phyloP scores from a whole-genome alignment of 1,140 invertebrate genomes.

The Drosophila funebris region DNA sequence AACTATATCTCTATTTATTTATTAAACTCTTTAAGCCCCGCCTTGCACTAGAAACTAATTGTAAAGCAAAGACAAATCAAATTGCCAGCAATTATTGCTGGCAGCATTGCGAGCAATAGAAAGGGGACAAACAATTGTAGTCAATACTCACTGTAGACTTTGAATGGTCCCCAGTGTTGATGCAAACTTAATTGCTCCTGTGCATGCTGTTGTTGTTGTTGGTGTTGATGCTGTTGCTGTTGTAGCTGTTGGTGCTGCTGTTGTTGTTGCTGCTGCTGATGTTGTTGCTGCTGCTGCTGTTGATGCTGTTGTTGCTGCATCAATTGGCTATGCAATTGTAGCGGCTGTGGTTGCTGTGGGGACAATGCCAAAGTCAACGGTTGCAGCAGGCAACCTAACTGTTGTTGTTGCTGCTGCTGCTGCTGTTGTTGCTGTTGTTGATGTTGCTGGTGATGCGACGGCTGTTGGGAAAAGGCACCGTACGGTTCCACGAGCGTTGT shows the following conservation, averaged over 20 bases:
- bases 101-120: too few species aligned
- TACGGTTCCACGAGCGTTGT: conserved; percentile 66
- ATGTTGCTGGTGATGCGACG: conserved; percentile 64
- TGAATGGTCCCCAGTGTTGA: conserved; percentile 84
- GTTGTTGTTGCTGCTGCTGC: conserved; percentile 61
- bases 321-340: conserved; percentile 76
- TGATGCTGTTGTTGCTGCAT: conserved; percentile 74
- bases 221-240: conserved; percentile 67
- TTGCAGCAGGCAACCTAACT: conserved; percentile 59
- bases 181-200: conserved; percentile 78
- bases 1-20: too few species aligned
- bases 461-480: conserved; percentile 45
- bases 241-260: conserved; percentile 63
- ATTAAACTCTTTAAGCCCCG: too few species aligned
- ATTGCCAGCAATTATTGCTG: background rate
- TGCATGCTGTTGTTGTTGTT: conserved; percentile 60
- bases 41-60: background rate
- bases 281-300: conserved; percentile 57
- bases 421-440: conserved; percentile 84
- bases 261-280: conserved; percentile 46
- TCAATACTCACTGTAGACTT: conserved; percentile 87
- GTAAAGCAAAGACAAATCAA: background rate
- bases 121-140: conserved; percentile 24
- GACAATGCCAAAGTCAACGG: conserved; percentile 75
- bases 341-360: conserved; percentile 74